Percentiles rank a stretch among this genome's conserved stretches.
These are phyloP conservation scores for Cardiocondyla obscurior DNA, from an alignment of 1,140 invertebrate species.

Conservation along the genomic window DNA sequence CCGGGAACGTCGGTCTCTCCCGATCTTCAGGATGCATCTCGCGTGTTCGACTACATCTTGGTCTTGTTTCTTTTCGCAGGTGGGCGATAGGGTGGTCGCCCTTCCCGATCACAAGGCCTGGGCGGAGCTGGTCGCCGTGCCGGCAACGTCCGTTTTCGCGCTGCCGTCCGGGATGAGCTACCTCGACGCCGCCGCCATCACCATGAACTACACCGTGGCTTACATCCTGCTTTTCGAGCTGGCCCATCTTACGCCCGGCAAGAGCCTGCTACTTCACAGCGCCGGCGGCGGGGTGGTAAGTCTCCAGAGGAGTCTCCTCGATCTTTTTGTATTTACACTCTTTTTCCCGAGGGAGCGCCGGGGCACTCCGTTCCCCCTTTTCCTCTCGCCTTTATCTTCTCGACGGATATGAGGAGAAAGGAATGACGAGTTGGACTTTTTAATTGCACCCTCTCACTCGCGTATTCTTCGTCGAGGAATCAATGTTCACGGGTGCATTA, in stretches of 20 bases:
- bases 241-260: slow-evolving; percentile 90
- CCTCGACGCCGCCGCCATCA: slow-evolving; percentile 91
- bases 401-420: neutral
- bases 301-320: slow-evolving; percentile 66
- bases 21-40: neutral
- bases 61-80: slow-evolving; percentile 82
- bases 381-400: neutral
- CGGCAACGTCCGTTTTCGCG: slow-evolving; percentile 91
- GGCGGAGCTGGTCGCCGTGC: slow-evolving; percentile 92
- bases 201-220: slow-evolving; percentile 94
- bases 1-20: no score
- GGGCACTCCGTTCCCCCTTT: neutral
- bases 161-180: slow-evolving; percentile 91
- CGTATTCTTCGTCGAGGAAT: neutral
- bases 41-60: neutral
- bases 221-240: slow-evolving; percentile 94
- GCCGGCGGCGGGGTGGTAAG: slow-evolving; percentile 95
- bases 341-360: neutral
- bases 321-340: slow-evolving; percentile 23
- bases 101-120: slow-evolving; percentile 93
- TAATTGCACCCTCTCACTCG: slow-evolving; percentile 5
- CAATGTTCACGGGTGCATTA: neutral
- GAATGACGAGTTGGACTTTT: slow-evolving; percentile 31
- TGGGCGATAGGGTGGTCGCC: slow-evolving; percentile 93
- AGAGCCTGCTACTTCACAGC: slow-evolving; percentile 93